phyloP scores from a whole-genome alignment of 2,113 vertebrate species.

The Pelmatolapia mariae region DNA sequence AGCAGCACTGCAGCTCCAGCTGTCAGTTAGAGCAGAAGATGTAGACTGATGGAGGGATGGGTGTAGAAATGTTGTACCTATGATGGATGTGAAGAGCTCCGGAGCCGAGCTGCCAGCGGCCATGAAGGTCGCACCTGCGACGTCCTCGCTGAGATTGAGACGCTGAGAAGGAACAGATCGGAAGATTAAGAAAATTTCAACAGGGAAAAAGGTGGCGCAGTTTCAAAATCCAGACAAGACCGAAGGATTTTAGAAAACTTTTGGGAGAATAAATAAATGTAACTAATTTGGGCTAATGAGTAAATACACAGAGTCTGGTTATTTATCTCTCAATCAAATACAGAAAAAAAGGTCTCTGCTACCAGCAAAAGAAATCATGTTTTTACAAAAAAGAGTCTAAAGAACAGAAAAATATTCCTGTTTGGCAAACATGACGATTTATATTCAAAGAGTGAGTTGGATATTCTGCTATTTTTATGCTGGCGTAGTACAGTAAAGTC shows the following conservation, averaged over 20 bases:
- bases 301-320: background rate
- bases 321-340: background rate
- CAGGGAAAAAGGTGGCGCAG: background rate
- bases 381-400: background rate
- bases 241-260: background rate
- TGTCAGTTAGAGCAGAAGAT: constrained; percentile 45
- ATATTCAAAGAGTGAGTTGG: fast-evolving
- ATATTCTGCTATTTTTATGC: background rate
- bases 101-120: constrained; percentile 93
- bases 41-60: constrained; percentile 61
- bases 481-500: background rate
- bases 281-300: background rate
- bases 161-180: constrained; percentile 66
- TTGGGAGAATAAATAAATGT: background rate
- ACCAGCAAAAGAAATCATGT: too few species aligned
- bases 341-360: fast-evolving
- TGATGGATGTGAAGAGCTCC: constrained; percentile 91
- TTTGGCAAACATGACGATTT: background rate
- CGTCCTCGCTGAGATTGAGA: constrained; percentile 88
- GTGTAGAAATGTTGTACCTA: constrained; percentile 75
- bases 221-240: background rate
- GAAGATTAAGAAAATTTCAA: background rate
- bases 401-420: background rate
- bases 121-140: constrained; percentile 80
- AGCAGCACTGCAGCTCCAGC: constrained; percentile 18